Conservation (phyloP, 2,888 invertebrate genomes). For the Fragum whitleyi region DNA sequence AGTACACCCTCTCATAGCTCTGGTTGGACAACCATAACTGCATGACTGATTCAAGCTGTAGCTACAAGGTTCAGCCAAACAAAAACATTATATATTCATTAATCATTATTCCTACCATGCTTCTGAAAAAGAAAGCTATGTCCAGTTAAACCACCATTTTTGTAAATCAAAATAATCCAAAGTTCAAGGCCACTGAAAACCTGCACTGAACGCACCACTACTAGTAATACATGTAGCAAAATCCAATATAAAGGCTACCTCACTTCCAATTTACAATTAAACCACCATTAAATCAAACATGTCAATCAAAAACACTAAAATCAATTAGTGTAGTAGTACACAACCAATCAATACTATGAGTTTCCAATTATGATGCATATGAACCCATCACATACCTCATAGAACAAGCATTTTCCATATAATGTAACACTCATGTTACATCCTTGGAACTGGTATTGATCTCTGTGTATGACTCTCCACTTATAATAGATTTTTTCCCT, state of each 20-base stretch:
- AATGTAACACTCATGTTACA: conserved; percentile 10
- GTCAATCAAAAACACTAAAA: not conserved
- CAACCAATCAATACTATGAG: not conserved
- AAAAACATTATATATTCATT: too few relatives aligned
- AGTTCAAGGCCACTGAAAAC: too few relatives aligned
- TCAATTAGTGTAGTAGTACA: not conserved
- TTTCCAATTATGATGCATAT: not conserved
- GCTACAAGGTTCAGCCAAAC: too few relatives aligned
- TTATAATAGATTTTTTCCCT: conserved; percentile 20
- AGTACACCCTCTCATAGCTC: too few relatives aligned
- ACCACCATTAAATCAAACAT: not conserved
- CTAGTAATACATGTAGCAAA: not conserved
- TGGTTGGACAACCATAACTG: too few relatives aligned
- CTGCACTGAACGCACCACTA: not conserved
- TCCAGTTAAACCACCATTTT: not conserved
- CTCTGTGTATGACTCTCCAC: conserved; percentile 11
- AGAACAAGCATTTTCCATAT: not conserved
- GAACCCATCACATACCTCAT: not conserved
- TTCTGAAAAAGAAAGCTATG: too few relatives aligned
- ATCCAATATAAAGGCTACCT: too few relatives aligned
- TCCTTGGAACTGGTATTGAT: conserved; percentile 5
- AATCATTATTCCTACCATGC: too few relatives aligned
- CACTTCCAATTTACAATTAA: too few relatives aligned
- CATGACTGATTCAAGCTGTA: too few relatives aligned
- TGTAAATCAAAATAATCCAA: not conserved